Evolutionary conservation across 2,888 invertebrate genomes (phyloP).

Genomic region (Metacarcinus magister): DNA sequence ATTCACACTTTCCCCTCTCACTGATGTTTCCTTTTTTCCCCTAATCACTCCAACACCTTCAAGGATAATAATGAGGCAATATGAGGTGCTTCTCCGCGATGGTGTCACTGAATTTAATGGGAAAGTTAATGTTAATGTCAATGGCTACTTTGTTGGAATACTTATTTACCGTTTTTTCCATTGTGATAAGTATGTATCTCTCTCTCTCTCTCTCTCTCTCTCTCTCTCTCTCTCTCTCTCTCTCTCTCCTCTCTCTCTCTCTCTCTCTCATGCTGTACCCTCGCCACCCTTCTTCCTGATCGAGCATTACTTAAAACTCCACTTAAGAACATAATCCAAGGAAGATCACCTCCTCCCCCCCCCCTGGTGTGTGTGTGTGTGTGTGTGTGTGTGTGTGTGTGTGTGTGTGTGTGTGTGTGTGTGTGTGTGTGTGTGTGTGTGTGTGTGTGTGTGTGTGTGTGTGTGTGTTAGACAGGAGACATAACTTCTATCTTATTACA

Average conservation of each 20-base stretch:
- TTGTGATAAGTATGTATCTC: background rate
- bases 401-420: too few relatives aligned
- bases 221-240: conserved; percentile 26
- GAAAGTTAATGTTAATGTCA: background rate
- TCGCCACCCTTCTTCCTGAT: background rate
- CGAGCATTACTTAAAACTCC: background rate
- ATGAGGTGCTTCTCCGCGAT: background rate
- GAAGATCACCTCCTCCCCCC: too few relatives aligned
- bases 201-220: conserved; percentile 26
- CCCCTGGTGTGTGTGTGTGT: background rate
- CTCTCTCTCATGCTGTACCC: background rate
- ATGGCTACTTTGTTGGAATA: background rate
- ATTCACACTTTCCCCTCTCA: background rate
- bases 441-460: too few relatives aligned
- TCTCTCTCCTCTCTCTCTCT: background rate
- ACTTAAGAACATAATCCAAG: background rate
- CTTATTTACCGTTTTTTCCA: background rate
- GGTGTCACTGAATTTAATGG: background rate
- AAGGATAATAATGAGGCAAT: background rate
- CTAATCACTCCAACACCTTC: background rate
- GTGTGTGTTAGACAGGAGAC: too few relatives aligned
- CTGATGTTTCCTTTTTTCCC: background rate
- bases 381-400: conserved; percentile 17
- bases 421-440: too few relatives aligned
- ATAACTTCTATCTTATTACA: too few relatives aligned